Evolutionary conservation across 2,113 vertebrate genomes (phyloP).

Genomic region (Oreotrochilus melanogaster): DNA sequence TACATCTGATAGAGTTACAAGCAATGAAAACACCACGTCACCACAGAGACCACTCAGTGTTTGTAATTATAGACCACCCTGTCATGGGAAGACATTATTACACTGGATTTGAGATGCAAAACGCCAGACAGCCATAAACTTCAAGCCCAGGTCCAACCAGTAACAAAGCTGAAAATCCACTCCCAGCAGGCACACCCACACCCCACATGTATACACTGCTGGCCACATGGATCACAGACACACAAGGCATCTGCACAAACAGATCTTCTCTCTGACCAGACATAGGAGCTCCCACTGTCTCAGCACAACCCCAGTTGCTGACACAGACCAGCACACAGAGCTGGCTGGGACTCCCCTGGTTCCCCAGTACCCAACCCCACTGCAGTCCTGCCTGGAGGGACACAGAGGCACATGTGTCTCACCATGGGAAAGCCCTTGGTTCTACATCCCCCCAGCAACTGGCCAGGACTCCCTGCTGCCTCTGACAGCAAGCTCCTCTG

Average conservation of each 20-base stretch:
- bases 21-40: neutral
- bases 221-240: neutral
- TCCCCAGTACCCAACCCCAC: neutral
- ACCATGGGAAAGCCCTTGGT: accelerated
- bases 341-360: neutral
- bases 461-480: neutral
- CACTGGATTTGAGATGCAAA: accelerated
- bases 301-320: neutral
- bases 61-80: neutral
- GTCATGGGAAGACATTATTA: neutral
- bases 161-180: neutral
- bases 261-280: accelerated
- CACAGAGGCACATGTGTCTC: accelerated
- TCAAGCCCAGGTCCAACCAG: neutral
- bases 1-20: neutral
- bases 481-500: neutral
- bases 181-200: neutral
- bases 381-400: neutral
- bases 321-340: neutral
- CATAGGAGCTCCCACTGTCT: neutral
- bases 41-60: neutral
- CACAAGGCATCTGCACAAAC: accelerated
- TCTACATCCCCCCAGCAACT: neutral
- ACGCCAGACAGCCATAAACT: neutral
- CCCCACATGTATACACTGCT: neutral